Evolutionary conservation across 1,140 invertebrate species (phyloP).

Genomic region (Caerostris extrusa): DNA sequence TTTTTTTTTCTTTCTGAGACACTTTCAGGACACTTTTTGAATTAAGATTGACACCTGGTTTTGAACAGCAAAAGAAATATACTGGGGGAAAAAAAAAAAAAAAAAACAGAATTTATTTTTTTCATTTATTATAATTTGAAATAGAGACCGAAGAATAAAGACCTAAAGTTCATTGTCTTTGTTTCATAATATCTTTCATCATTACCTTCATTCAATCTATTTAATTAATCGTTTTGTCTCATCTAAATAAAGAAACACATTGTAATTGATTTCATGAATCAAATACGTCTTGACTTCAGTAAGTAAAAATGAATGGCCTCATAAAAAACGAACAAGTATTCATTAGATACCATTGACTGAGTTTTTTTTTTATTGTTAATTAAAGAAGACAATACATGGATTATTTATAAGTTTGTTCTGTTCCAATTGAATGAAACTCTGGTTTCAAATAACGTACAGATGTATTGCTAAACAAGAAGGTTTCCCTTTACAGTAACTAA

Average conservation of each 20-base stretch:
- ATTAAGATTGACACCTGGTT: too few relatives aligned
- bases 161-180: background rate
- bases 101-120: too few relatives aligned
- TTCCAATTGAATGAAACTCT: background rate
- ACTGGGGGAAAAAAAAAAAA: too few relatives aligned
- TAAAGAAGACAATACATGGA: background rate
- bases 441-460: too few relatives aligned
- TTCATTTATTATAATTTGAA: too few relatives aligned
- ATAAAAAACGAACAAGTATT: background rate
- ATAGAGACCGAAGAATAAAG: too few relatives aligned
- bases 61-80: too few relatives aligned
- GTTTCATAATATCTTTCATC: background rate
- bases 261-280: background rate
- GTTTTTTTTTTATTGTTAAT: background rate
- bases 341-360: background rate
- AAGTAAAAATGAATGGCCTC: slow-evolving; percentile 8
- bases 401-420: background rate
- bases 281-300: background rate
- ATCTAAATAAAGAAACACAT: slow-evolving; percentile 18
- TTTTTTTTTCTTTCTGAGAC: too few relatives aligned
- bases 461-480: too few relatives aligned
- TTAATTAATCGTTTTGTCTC: background rate
- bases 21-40: too few relatives aligned
- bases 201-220: background rate
- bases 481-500: too few relatives aligned